Evolutionary conservation across 2,888 invertebrate species (phyloP).

Genomic region (Pyrgus malvae): DNA sequence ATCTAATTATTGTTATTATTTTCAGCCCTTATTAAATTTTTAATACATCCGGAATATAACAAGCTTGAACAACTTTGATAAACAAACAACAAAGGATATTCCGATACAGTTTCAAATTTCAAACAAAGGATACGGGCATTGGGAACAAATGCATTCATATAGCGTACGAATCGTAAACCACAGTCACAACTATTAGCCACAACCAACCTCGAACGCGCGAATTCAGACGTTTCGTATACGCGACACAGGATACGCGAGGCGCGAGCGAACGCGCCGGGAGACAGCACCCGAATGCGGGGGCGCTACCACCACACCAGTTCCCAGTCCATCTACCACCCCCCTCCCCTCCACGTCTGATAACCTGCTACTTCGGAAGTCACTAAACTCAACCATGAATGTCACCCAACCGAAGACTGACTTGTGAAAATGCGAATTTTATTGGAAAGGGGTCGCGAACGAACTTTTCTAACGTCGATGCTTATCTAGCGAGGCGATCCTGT

Average conservation of each 20-base stretch:
- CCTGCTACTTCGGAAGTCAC: slow-evolving; percentile 81
- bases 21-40: no score
- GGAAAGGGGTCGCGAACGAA: slow-evolving; percentile 63
- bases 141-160: slow-evolving; percentile 12
- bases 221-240: slow-evolving; percentile 43
- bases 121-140: slow-evolving; percentile 29
- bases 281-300: slow-evolving; percentile 73
- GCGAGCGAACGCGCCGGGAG: slow-evolving; percentile 63
- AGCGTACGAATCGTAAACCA: slow-evolving; percentile 44
- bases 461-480: slow-evolving; percentile 64
- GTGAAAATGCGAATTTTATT: slow-evolving; percentile 76
- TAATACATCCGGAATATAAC: no score
- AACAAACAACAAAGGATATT: background rate
- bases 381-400: slow-evolving; percentile 77
- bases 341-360: slow-evolving; percentile 67
- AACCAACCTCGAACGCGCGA: slow-evolving; percentile 62
- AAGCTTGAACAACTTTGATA: no score
- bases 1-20: no score
- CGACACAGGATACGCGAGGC: slow-evolving; percentile 43
- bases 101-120: background rate
- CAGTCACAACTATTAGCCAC: slow-evolving; percentile 67
- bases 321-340: slow-evolving; percentile 44
- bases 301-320: slow-evolving; percentile 46
- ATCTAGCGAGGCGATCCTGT: slow-evolving; percentile 33
- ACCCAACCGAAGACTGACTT: slow-evolving; percentile 65